Evolutionary conservation across 2,797 vertebrate genomes (phyloP).

Genomic region (Cirrhinus molitorella): DNA sequence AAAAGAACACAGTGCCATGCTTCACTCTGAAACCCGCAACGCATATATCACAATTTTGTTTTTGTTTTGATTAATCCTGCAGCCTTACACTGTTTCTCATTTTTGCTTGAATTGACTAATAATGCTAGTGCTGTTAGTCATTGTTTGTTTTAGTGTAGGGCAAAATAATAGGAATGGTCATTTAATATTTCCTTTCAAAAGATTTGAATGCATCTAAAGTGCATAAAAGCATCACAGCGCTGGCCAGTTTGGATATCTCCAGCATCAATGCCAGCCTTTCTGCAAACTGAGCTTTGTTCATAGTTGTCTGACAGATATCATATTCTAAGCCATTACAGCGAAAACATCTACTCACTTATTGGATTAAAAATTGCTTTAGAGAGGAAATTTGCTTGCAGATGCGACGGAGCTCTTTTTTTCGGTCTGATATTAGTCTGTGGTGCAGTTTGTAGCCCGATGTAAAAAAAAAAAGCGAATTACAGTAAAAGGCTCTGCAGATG

Average conservation of each 20-base stretch:
- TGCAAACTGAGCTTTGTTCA: slow-evolving; percentile 73
- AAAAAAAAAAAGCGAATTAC: slow-evolving; percentile 68
- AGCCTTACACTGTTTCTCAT: neutral
- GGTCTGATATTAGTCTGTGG: slow-evolving; percentile 80
- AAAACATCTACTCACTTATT: slow-evolving; percentile 83
- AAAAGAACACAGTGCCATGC: neutral
- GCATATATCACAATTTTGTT: neutral
- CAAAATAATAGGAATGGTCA: slow-evolving; percentile 13
- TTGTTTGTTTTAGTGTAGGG: slow-evolving; percentile 8
- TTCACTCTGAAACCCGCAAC: neutral
- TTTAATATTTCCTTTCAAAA: slow-evolving; percentile 42
- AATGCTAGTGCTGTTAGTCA: slow-evolving; percentile 12
- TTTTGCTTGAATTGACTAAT: neutral
- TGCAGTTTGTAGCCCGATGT: slow-evolving; percentile 75
- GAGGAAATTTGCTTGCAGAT: slow-evolving; percentile 79
- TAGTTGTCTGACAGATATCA: slow-evolving; percentile 81
- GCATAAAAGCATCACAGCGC: slow-evolving; percentile 64
- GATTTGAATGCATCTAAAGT: slow-evolving; percentile 63
- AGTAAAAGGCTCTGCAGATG: slow-evolving; percentile 65
- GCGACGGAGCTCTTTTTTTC: slow-evolving; percentile 75
- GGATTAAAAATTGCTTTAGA: slow-evolving; percentile 82
- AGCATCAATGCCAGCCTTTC: slow-evolving; percentile 67
- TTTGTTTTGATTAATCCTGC: neutral
- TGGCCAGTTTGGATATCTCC: slow-evolving; percentile 72
- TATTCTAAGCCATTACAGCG: slow-evolving; percentile 82